Conservation (phyloP, 2,797 vertebrate species). For the Sciurus vulgaris region DNA sequence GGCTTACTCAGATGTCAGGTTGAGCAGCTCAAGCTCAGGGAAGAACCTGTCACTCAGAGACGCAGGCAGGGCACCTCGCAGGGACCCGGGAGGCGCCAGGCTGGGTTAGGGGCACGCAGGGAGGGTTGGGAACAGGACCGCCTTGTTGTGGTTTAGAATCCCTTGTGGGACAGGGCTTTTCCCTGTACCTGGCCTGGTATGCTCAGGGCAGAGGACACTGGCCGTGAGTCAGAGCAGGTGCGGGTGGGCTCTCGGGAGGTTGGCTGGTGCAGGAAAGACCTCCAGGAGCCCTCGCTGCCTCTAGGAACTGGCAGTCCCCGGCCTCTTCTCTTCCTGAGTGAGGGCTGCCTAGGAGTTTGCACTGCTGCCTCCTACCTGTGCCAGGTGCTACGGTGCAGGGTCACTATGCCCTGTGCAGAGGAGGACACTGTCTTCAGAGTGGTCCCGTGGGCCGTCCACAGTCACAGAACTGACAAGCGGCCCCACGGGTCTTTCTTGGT, state of each 20-base stretch:
- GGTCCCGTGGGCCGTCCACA: too few species aligned
- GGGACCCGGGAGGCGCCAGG: fast-evolving
- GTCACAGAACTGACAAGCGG: not conserved
- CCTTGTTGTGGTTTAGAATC: too few species aligned
- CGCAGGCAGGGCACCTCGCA: fast-evolving
- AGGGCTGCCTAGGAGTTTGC: too few species aligned
- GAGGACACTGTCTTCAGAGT: not conserved
- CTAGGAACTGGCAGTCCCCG: fast-evolving
- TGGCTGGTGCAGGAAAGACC: too few species aligned
- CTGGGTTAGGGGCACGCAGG: fast-evolving
- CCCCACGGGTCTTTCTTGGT: not conserved
- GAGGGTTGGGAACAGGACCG: fast-evolving
- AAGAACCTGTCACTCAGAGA: not conserved
- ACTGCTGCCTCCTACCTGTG: not conserved
- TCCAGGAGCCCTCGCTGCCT: not conserved
- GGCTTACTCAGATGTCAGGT: fast-evolving
- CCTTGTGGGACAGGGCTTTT: too few species aligned
- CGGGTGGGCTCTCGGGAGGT: too few species aligned
- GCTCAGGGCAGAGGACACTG: not conserved
- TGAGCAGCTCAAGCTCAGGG: not conserved
- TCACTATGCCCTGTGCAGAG: not conserved
- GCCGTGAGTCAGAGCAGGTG: not conserved
- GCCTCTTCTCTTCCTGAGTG: too few species aligned
- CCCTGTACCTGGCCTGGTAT: too few species aligned
- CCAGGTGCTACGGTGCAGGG: fast-evolving